phyloP scores from a whole-genome alignment of 2,888 invertebrate genomes.

The Andrena dorsata region DNA sequence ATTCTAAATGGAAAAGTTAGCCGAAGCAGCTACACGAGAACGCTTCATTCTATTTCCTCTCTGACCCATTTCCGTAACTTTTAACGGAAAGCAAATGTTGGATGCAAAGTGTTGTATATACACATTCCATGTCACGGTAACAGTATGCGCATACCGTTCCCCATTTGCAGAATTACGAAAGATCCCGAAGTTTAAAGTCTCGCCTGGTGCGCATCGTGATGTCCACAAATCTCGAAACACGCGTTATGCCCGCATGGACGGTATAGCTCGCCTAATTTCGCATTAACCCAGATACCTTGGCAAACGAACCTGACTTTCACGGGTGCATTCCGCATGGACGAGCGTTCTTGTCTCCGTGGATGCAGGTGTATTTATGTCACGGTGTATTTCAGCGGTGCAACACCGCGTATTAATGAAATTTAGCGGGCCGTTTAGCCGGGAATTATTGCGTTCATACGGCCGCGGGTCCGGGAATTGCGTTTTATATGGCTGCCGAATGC shows the following conservation, averaged over 20 bases:
- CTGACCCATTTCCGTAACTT: neutral
- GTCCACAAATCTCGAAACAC: slow-evolving; percentile 7
- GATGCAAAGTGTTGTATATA: neutral
- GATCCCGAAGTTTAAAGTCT: neutral
- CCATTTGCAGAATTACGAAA: too few relatives aligned
- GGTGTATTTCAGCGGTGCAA: slow-evolving; percentile 21
- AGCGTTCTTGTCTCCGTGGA: slow-evolving; percentile 15
- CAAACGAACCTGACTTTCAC: slow-evolving; percentile 60
- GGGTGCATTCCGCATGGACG: slow-evolving; percentile 24
- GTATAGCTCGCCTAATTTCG: slow-evolving; percentile 64
- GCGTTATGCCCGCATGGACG: slow-evolving; percentile 16
- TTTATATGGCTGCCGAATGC: slow-evolving; percentile 15
- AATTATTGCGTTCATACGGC: slow-evolving; percentile 37
- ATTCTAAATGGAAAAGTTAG: too few relatives aligned
- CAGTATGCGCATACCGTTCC: too few relatives aligned
- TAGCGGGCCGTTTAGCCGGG: slow-evolving; percentile 25
- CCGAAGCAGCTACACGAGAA: neutral
- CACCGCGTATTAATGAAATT: slow-evolving; percentile 41
- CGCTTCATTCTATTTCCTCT: neutral
- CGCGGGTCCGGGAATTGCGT: slow-evolving; percentile 18
- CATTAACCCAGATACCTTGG: slow-evolving; percentile 71
- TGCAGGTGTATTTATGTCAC: slow-evolving; percentile 27
- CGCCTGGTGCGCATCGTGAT: neutral
- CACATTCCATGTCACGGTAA: too few relatives aligned
- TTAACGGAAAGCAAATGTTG: neutral